Percentiles rank a stretch among this genome's conserved stretches.
Conservation (phyloP, 2,888 invertebrate genomes). For the Gari tellinella region DNA sequence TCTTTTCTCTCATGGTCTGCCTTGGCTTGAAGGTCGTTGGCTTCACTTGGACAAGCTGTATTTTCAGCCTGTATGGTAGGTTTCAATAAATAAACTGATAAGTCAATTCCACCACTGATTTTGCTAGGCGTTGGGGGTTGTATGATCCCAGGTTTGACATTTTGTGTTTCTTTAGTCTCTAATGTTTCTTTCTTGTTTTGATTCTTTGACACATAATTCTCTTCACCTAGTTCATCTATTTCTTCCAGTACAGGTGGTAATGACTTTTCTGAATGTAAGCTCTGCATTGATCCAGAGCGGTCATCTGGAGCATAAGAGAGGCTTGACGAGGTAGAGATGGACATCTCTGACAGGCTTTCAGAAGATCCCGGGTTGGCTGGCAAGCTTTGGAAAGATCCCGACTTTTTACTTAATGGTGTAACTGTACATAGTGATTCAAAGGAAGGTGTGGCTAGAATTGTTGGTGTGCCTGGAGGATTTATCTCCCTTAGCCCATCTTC, state of each 20-base stretch:
- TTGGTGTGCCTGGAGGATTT: slow-evolving; percentile 48
- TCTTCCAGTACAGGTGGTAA: slow-evolving; percentile 50
- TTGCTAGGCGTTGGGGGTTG: slow-evolving; percentile 45
- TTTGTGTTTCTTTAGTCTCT: background rate
- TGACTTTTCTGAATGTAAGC: slow-evolving; percentile 50
- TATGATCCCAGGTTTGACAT: background rate
- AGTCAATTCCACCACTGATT: slow-evolving; percentile 54
- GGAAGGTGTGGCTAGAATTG: slow-evolving; percentile 51
- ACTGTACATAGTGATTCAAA: slow-evolving; percentile 59
- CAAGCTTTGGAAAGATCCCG: slow-evolving; percentile 51
- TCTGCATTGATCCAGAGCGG: slow-evolving; percentile 44
- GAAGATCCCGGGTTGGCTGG: slow-evolving; percentile 40
- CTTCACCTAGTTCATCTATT: slow-evolving; percentile 11
- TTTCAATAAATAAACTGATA: slow-evolving; percentile 57
- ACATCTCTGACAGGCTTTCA: slow-evolving; percentile 43
- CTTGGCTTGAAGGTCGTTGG: too few species aligned
- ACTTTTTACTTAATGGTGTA: slow-evolving; percentile 45
- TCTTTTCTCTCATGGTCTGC: slow-evolving; percentile 1
- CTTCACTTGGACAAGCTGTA: too few species aligned
- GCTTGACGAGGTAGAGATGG: slow-evolving; percentile 43
- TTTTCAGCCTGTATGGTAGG: slow-evolving; percentile 21
- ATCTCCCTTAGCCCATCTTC: slow-evolving; percentile 39
- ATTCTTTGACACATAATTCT: background rate
- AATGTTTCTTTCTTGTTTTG: background rate
- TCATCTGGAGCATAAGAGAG: slow-evolving; percentile 38